A percentile compares a stretch with the other conserved stretches of the same genome.
Conservation (phyloP, 2,888 invertebrate species). For the Parnassius mnemosyne region DNA sequence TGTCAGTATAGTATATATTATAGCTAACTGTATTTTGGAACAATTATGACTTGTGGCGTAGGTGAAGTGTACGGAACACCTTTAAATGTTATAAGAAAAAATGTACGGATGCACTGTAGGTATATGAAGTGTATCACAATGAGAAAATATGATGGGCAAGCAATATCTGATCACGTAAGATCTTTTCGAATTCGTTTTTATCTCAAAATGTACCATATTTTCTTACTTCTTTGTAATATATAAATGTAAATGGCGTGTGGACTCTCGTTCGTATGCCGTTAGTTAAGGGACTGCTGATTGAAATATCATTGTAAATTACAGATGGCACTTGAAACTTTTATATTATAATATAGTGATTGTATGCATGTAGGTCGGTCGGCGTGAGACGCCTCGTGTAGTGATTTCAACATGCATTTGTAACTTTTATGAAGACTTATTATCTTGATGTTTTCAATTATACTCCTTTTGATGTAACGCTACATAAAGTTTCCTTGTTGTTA, state of each 20-base stretch:
- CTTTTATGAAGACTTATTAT: conserved; percentile 27
- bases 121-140: neutral
- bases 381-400: conserved; percentile 3
- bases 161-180: conserved; percentile 1
- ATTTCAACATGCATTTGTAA: conserved; percentile 19
- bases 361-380: neutral
- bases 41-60: neutral
- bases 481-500: conserved; percentile 4
- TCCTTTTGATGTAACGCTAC: conserved; percentile 25
- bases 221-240: conserved; percentile 19
- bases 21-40: neutral
- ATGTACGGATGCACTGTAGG: too few species aligned
- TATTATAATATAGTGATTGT: neutral
- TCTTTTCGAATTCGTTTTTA: conserved; percentile 11
- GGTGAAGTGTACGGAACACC: neutral
- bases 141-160: conserved; percentile 4
- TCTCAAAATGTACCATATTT: conserved; percentile 18
- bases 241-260: conserved; percentile 6
- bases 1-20: neutral
- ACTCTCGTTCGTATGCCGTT: conserved; percentile 1
- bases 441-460: conserved; percentile 33
- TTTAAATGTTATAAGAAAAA: too few species aligned
- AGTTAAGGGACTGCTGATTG: neutral
- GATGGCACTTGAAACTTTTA: conserved; percentile 1
- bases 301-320: conserved; percentile 6